Evolutionary conservation across 2,797 vertebrate genomes (phyloP).

Genomic region (Neomorphus geoffroyi): DNA sequence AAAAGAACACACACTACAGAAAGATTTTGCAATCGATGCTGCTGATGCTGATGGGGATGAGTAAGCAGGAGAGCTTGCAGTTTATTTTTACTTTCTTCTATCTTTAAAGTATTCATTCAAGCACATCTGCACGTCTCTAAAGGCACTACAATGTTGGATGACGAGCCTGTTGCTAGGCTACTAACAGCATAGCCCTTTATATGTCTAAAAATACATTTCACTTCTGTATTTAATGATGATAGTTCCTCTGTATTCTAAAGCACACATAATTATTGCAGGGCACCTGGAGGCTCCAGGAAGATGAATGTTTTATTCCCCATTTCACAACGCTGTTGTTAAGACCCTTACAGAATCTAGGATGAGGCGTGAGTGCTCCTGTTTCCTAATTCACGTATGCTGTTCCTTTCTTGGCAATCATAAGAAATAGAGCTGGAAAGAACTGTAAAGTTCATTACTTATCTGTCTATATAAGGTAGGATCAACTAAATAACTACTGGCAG

Average conservation of each 20-base stretch:
- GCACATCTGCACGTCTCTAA: conserved; percentile 41
- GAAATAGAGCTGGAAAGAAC: not conserved
- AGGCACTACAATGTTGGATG: not conserved
- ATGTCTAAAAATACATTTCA: conserved; percentile 52
- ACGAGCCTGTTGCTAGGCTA: conserved; percentile 58
- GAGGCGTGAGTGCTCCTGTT: not conserved
- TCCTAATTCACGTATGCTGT: not conserved
- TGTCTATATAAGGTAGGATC: not conserved
- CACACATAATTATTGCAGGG: not conserved
- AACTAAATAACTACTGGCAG: not conserved
- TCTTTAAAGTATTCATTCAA: conserved; percentile 28
- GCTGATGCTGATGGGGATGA: not conserved
- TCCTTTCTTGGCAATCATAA: not conserved
- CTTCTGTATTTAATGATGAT: conserved; percentile 4
- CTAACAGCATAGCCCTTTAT: conserved; percentile 23
- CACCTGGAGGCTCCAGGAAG: not conserved
- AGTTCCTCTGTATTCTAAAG: not conserved
- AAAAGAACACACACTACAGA: not conserved
- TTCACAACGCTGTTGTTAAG: not conserved
- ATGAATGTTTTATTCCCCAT: not conserved
- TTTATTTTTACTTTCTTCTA: conserved; percentile 35
- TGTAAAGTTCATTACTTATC: conserved; percentile 8
- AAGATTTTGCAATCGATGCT: not conserved
- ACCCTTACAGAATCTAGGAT: not conserved
- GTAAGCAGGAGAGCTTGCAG: conserved; percentile 11